Conservation (phyloP, 2,888 invertebrate genomes). For the Acheta domesticus region DNA sequence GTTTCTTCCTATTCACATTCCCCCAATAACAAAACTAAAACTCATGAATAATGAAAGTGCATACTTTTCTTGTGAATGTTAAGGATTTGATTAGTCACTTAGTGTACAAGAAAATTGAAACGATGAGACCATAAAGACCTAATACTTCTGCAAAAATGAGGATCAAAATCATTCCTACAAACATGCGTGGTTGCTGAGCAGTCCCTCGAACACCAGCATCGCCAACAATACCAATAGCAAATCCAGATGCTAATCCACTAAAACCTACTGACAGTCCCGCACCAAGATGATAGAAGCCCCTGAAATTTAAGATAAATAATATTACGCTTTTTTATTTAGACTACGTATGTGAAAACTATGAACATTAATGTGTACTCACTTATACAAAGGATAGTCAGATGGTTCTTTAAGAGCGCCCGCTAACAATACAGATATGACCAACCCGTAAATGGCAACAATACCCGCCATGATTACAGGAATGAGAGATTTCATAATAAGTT, state of each 20-base stretch:
- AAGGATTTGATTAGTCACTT: neutral
- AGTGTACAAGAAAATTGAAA: constrained; percentile 57
- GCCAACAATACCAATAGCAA: constrained; percentile 63
- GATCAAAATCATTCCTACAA: constrained; percentile 63
- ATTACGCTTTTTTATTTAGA: neutral
- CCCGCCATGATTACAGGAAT: constrained; percentile 61
- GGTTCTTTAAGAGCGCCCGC: constrained; percentile 50
- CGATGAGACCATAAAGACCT: constrained; percentile 63
- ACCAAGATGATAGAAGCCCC: constrained; percentile 50
- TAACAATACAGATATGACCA: constrained; percentile 61
- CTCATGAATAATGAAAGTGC: neutral
- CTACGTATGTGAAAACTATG: neutral
- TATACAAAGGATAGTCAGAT: constrained; percentile 47
- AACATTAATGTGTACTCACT: constrained; percentile 44
- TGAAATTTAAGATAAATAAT: constrained; percentile 24
- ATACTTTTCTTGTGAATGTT: neutral
- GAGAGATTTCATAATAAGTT: constrained; percentile 64
- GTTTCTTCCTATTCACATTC: neutral
- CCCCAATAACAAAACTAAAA: neutral
- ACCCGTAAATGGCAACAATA: constrained; percentile 62
- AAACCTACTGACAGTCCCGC: constrained; percentile 61
- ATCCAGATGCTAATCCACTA: constrained; percentile 61
- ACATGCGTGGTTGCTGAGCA: constrained; percentile 62
- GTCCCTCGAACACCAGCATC: constrained; percentile 63
- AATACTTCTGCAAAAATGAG: constrained; percentile 66